Evolutionary conservation across 2,797 vertebrate species (phyloP).

Genomic region (Phataginus tricuspis): DNA sequence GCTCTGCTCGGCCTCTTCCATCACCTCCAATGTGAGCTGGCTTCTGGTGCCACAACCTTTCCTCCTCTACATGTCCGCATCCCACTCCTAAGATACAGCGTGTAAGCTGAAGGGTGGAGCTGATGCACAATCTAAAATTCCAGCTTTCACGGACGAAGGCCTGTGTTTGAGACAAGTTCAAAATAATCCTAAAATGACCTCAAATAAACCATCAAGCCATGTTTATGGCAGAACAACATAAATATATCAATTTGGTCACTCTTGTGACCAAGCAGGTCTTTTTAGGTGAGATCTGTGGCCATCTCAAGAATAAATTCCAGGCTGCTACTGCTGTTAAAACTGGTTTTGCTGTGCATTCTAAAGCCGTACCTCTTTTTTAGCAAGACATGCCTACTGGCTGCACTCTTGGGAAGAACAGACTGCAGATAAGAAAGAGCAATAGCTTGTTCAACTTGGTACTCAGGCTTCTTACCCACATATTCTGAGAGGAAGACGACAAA

Average conservation of each 20-base stretch:
- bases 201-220: not conserved
- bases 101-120: not conserved
- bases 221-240: not conserved
- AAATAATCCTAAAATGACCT: constrained; percentile 43
- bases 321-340: not conserved
- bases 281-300: not conserved
- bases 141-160: not conserved
- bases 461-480: constrained; percentile 94
- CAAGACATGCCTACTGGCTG: not conserved
- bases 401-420: not conserved
- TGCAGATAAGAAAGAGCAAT: not conserved
- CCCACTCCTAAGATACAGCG: not conserved
- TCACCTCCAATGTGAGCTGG: not conserved
- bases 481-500: constrained; percentile 99
- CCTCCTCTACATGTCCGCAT: not conserved
- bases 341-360: not conserved
- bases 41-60: not conserved
- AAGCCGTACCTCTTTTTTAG: not conserved
- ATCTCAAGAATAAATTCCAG: not conserved
- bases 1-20: not conserved
- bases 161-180: not conserved
- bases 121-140: not conserved
- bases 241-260: not conserved
- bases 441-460: constrained; percentile 47
- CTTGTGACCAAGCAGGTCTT: not conserved